Evolutionary conservation across 2,888 invertebrate species (phyloP).

Genomic region (Auanema sp.): DNA sequence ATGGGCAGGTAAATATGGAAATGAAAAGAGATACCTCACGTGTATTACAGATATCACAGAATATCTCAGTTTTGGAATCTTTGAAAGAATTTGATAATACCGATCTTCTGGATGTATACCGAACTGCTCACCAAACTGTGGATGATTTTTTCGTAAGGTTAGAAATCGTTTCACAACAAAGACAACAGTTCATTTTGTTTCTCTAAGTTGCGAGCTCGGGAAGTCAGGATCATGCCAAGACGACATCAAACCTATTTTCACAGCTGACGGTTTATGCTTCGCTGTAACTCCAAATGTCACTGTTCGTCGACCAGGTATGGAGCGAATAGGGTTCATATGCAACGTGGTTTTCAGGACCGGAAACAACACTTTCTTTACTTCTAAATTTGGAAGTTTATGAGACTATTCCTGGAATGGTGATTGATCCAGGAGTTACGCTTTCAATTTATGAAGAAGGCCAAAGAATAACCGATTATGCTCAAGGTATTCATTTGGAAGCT

Average conservation of each 20-base stretch:
- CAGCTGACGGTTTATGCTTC: conserved; percentile 53
- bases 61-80: conserved; percentile 27
- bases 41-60: conserved; percentile 21
- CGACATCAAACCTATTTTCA: conserved; percentile 50
- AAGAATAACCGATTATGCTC: conserved; percentile 38
- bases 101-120: conserved; percentile 43
- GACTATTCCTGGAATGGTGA: conserved; percentile 43
- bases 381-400: conserved; percentile 56
- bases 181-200: not conserved
- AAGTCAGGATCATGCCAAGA: conserved; percentile 53
- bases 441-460: conserved; percentile 46
- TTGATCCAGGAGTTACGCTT: conserved; percentile 52
- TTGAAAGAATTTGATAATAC: conserved; percentile 45
- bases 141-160: conserved; percentile 54
- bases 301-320: conserved; percentile 47
- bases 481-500: conserved; percentile 57
- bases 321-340: not conserved
- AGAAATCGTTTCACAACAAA: not conserved
- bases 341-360: conserved; percentile 33
- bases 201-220: conserved; percentile 50
- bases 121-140: conserved; percentile 40
- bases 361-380: conserved; percentile 53
- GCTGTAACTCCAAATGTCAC: conserved; percentile 52
- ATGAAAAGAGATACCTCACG: not conserved
- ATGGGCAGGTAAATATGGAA: conserved; percentile 13